phyloP scores from a whole-genome alignment of 2,888 invertebrate species.

The Eupithecia subumbrata region DNA sequence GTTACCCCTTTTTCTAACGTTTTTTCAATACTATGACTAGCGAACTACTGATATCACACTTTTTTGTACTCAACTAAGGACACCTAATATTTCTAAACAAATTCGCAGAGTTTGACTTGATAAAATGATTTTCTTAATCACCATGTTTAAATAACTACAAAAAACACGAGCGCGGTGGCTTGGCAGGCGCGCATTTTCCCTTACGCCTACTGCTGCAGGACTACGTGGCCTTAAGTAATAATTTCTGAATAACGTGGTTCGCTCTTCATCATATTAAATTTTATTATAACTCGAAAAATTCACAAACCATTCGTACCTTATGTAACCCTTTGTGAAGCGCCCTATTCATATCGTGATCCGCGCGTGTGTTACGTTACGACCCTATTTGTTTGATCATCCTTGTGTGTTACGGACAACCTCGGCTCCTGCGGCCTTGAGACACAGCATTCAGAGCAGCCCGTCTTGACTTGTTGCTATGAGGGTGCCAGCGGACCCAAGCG shows the following conservation, averaged over 20 bases:
- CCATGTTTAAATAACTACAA: no score
- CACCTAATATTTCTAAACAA: no score
- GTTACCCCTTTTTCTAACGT: no score
- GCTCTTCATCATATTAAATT: not conserved
- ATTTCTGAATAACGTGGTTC: not conserved
- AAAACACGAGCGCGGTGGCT: no score
- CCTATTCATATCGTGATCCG: not conserved
- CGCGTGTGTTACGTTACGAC: not conserved
- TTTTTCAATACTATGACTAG: no score
- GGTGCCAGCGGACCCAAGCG: slow-evolving; percentile 10
- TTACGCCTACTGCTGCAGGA: no score
- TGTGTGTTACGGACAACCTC: slow-evolving; percentile 14
- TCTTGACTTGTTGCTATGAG: slow-evolving; percentile 31
- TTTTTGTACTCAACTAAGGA: no score
- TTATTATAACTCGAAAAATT: not conserved
- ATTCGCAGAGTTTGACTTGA: no score
- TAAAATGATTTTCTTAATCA: no score
- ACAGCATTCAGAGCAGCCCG: slow-evolving; percentile 2
- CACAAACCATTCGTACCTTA: not conserved
- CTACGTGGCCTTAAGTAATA: no score
- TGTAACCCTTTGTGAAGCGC: slow-evolving; percentile 11
- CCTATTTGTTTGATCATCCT: slow-evolving; percentile 15
- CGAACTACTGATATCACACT: no score
- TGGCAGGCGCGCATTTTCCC: no score
- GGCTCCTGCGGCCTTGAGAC: slow-evolving; percentile 23